Evolutionary conservation across 1,140 invertebrate species (phyloP).

Genomic region (Latrodectus geometricus): DNA sequence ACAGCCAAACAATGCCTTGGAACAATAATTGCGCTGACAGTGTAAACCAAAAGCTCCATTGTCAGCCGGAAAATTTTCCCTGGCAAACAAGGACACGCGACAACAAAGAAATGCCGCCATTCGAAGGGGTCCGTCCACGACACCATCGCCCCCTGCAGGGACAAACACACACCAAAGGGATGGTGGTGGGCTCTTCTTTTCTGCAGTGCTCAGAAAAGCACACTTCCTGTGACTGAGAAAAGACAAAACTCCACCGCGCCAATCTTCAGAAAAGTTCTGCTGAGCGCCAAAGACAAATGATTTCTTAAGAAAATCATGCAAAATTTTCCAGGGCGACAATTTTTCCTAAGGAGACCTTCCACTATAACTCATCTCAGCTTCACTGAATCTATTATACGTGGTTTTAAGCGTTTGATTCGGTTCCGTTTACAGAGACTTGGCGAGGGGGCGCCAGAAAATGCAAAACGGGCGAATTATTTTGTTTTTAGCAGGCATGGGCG

Average conservation of each 20-base stretch:
- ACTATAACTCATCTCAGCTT: conserved; percentile 52
- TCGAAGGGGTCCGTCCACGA: conserved; percentile 17
- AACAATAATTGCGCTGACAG: conserved; percentile 61
- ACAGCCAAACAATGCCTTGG: conserved; percentile 59
- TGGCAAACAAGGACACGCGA: conserved; percentile 10
- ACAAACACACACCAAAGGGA: conserved; percentile 53
- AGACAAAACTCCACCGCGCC: background rate
- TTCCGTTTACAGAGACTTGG: conserved; percentile 1
- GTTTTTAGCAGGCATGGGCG: background rate
- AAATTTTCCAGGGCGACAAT: conserved; percentile 56
- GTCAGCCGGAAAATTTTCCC: conserved; percentile 50
- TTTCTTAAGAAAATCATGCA: conserved; percentile 57
- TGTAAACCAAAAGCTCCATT: conserved; percentile 58
- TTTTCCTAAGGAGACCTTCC: conserved; percentile 25
- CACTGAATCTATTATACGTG: conserved; percentile 31
- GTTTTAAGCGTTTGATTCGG: conserved; percentile 13
- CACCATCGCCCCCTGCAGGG: conserved; percentile 48
- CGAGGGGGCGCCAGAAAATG: conserved; percentile 1
- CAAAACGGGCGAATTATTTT: conserved; percentile 4
- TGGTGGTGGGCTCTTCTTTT: conserved; percentile 18
- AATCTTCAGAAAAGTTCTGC: background rate
- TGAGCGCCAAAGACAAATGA: conserved; percentile 50
- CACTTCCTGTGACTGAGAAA: conserved; percentile 40
- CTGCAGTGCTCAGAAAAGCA: conserved; percentile 14
- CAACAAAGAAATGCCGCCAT: conserved; percentile 51